phyloP scores from a whole-genome alignment of 2,797 vertebrate species.

The Eleutherodactylus coqui region DNA sequence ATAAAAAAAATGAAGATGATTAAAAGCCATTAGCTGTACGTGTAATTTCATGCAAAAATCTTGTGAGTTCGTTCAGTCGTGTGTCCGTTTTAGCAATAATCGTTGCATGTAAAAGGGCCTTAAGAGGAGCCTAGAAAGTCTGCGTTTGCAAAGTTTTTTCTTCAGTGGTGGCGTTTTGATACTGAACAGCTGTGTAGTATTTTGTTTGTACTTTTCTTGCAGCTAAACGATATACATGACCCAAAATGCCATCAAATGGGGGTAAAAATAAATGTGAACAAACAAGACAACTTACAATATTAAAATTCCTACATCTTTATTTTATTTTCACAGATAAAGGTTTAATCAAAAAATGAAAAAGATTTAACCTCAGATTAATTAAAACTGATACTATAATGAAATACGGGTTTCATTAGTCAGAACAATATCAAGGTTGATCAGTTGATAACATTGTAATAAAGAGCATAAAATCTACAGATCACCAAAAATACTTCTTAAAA shows the following conservation, averaged over 20 bases:
- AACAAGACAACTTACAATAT: background rate
- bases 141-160: background rate
- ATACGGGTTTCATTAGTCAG: background rate
- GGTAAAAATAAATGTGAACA: background rate
- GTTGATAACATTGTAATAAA: background rate
- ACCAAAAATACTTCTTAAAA: background rate
- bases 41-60: too few species aligned
- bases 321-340: conserved; percentile 28
- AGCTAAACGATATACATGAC: background rate
- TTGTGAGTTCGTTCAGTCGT: too few species aligned
- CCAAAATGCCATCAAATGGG: background rate
- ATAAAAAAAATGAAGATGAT: too few species aligned
- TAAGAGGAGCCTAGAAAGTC: background rate
- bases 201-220: background rate
- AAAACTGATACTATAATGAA: conserved; percentile 11
- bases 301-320: conserved; percentile 41
- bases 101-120: too few species aligned
- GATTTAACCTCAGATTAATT: background rate
- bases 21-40: too few species aligned
- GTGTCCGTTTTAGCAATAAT: too few species aligned
- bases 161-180: too few species aligned
- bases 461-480: background rate
- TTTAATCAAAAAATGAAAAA: conserved; percentile 9
- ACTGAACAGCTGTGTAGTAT: background rate
- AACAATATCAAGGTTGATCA: conserved; percentile 6